A percentile compares a stretch with the other conserved stretches of the same genome.
Conservation (phyloP, 2,113 vertebrate genomes). For the Callithrix jacchus region DNA sequence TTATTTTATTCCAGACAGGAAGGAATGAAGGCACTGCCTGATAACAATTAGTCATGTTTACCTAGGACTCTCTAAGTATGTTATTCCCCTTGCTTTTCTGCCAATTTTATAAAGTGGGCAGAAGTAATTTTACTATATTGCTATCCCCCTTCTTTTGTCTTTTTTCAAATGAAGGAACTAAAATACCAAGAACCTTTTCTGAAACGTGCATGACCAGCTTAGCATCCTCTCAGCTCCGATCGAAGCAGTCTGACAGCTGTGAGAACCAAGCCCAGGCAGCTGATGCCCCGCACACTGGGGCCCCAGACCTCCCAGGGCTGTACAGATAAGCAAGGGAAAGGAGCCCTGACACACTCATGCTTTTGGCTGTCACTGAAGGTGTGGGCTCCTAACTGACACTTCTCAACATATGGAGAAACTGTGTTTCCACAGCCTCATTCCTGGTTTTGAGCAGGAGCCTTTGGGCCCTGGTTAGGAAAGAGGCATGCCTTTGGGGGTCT, state of each 20-base stretch:
- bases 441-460: neutral
- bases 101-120: neutral
- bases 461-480: neutral
- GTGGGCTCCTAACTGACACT: neutral
- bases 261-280: neutral
- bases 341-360: neutral
- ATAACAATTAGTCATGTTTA: neutral
- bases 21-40: neutral
- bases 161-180: neutral
- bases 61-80: neutral
- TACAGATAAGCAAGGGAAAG: too few relatives aligned
- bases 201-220: neutral
- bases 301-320: neutral
- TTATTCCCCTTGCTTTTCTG: neutral
- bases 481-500: neutral
- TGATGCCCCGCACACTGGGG: too few relatives aligned
- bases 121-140: neutral
- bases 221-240: neutral
- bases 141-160: neutral
- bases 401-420: rapidly evolving
- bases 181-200: neutral
- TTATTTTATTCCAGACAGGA: neutral
- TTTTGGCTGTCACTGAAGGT: too few relatives aligned
- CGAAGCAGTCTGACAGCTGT: neutral
- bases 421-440: neutral